Evolutionary conservation across 2,113 vertebrate genomes (phyloP), one percentile per base, ranked within the genome.

Genomic region (Pyxicephalus adspersus): DNA sequence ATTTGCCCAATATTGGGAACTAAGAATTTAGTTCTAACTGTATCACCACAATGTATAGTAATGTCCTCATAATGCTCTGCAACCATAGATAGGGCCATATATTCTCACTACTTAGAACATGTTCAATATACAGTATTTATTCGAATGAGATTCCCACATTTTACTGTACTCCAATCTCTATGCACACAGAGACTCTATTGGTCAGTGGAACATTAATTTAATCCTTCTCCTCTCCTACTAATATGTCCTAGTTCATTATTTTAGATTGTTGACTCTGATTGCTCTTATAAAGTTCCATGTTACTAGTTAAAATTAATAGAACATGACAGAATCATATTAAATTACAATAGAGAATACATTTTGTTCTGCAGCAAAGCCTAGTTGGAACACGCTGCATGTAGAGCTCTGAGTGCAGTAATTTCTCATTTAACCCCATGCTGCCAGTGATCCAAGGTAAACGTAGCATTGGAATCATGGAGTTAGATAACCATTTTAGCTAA

Each of bases 241-340:
- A 72, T 72, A 68, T 52, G 67, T 73, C 38, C 58, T 29, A 54
- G 61, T 74, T 81, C 61, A 81, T 81, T 81, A 81, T 58, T 45
- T 16, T 45, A 73, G 55, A 50, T 28, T 73, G 68, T 45, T 73
- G 67, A 73, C 57, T 73, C 60, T 64, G 68, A 81, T 64, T 78
- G 66, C 67, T 25, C 66, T 72, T 72, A 80, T 74, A 81, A 81
- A 73, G 64, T 81, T 74, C 70, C 79, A 74, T 74, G 60, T 74
- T 81, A 64, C 60, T 61, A 57, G 73, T 81, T 81, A 65, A 52
- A 81, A 74, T 45, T 63, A 81, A 81, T 81, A 81, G 70, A 74
- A 74, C 79, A 73, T 74, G 68, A 81, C 79, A 81, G 50, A 74
- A 74, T 81, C 52, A 55, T 81, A 81, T 81, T 81, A 64, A 18